Evolutionary conservation across 2,888 invertebrate species (phyloP).

Genomic region (Agrenia bidenticulata): DNA sequence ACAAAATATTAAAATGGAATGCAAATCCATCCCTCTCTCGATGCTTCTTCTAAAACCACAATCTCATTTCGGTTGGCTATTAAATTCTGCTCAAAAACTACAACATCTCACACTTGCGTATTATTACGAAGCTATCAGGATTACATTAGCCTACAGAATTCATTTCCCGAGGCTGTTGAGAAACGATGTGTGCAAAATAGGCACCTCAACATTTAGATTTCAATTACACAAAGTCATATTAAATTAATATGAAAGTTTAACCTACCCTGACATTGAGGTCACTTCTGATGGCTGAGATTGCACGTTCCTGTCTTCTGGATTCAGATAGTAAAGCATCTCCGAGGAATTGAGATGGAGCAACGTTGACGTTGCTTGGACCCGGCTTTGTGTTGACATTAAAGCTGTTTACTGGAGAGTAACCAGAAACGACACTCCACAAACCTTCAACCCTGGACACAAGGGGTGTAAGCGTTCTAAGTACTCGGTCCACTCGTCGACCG

Average conservation of each 20-base stretch:
- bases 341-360: constrained; percentile 46
- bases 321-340: constrained; percentile 51
- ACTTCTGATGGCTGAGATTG: constrained; percentile 51
- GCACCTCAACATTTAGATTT: not conserved
- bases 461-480: constrained; percentile 49
- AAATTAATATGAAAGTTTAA: constrained; percentile 4
- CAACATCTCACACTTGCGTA: too few species aligned
- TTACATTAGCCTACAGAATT: too few species aligned
- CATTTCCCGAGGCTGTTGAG: too few species aligned
- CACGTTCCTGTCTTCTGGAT: constrained; percentile 51
- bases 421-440: constrained; percentile 50
- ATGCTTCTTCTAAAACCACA: too few species aligned
- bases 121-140: too few species aligned
- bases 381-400: constrained; percentile 35
- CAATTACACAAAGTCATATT: not conserved
- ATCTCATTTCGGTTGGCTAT: too few species aligned
- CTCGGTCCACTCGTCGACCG: constrained; percentile 51
- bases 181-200: too few species aligned
- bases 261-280: constrained; percentile 50
- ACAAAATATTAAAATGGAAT: too few species aligned
- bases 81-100: too few species aligned
- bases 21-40: too few species aligned
- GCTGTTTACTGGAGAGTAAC: constrained; percentile 26
- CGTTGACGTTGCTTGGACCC: constrained; percentile 37
- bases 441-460: constrained; percentile 52